A percentile compares a stretch with the other conserved stretches of the same genome.
Evolutionary conservation across 2,797 vertebrate species (phyloP).

Genomic region (Acanthopagrus latus): DNA sequence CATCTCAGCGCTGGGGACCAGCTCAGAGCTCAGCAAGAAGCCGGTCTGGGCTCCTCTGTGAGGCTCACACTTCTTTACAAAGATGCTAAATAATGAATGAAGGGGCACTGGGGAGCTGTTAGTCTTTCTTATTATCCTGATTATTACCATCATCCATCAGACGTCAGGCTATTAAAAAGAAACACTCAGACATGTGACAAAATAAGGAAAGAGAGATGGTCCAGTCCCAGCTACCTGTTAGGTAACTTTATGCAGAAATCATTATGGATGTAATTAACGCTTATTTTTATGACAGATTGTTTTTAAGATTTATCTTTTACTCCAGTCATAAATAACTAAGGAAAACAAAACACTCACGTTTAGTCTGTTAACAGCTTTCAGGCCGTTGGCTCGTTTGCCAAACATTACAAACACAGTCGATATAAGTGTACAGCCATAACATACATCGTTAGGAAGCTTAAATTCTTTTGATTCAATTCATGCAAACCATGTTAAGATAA

Average conservation of each 20-base stretch:
- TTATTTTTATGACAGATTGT: no score
- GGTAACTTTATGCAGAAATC: background rate
- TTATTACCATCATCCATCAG: conserved; percentile 71
- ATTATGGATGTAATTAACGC: no score
- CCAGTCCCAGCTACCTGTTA: conserved; percentile 1
- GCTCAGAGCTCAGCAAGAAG: conserved; percentile 45
- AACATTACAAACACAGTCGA: no score
- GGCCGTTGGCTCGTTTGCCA: no score
- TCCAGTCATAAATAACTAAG: no score
- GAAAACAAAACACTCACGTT: no score
- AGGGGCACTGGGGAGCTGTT: conserved; percentile 56
- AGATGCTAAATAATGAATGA: conserved; percentile 66
- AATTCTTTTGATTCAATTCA: no score
- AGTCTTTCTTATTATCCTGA: conserved; percentile 65
- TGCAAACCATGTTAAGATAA: no score
- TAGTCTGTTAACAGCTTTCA: no score
- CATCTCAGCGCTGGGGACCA: conserved; percentile 8
- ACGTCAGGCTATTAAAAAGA: conserved; percentile 51
- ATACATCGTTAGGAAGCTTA: no score
- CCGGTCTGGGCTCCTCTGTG: conserved; percentile 5
- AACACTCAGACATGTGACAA: conserved; percentile 36
- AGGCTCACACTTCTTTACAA: conserved; percentile 42
- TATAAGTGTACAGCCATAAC: no score
- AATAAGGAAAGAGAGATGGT: background rate
- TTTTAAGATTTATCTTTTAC: no score